Percentiles rank a stretch among this genome's conserved stretches.
Conservation (phyloP, 2,113 vertebrate genomes). For the Mus spicilegus region DNA sequence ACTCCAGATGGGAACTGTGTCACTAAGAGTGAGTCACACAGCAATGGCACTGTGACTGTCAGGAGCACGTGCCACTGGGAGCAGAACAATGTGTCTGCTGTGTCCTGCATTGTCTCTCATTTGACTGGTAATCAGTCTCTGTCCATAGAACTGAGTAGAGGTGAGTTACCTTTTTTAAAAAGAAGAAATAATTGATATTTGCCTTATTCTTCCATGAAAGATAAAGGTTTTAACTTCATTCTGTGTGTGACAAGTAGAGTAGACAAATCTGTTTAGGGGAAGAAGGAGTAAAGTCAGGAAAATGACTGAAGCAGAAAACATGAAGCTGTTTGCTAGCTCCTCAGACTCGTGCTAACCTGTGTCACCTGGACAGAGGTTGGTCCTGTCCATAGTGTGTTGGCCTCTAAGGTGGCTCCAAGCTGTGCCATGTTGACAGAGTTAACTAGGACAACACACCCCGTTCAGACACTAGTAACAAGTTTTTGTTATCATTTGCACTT, state of each 20-base stretch:
- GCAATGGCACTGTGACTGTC: conserved; percentile 74
- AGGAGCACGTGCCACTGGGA: conserved; percentile 57
- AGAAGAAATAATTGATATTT: neutral
- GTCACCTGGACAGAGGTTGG: neutral
- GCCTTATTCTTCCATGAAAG: neutral
- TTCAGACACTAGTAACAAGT: neutral
- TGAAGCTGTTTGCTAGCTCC: neutral
- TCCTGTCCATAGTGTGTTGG: neutral
- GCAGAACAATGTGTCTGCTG: neutral
- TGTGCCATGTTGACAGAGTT: neutral
- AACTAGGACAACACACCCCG: neutral
- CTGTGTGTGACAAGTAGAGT: neutral
- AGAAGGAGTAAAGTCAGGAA: neutral
- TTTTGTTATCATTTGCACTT: neutral
- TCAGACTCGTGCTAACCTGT: neutral
- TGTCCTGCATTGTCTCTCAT: conserved; percentile 80
- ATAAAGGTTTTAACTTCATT: neutral
- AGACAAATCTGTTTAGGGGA: neutral
- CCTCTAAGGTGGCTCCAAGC: neutral
- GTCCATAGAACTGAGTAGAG: neutral
- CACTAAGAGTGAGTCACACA: neutral
- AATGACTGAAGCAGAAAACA: neutral
- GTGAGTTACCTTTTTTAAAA: neutral
- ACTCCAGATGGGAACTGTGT: conserved; percentile 59
- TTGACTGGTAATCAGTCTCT: conserved; percentile 65